These are phyloP conservation scores for Sthenelais limicola DNA, from an alignment of 2,888 invertebrate species.

Conservation along the genomic window DNA sequence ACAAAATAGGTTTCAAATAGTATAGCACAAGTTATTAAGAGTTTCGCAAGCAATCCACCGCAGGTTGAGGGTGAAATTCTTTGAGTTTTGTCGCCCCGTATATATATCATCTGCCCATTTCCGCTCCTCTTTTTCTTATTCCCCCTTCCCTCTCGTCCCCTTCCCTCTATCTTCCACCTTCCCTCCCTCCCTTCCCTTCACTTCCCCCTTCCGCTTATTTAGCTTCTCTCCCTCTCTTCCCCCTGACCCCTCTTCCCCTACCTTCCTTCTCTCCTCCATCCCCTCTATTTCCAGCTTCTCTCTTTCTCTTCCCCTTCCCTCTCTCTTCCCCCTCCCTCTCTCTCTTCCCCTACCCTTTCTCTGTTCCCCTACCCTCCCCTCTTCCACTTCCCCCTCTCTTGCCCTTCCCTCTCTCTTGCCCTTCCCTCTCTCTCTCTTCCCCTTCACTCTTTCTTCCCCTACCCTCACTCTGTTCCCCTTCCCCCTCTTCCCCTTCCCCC, in stretches of 20 bases:
- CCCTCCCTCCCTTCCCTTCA: neutral
- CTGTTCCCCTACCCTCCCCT: neutral
- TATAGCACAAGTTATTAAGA: too few species aligned
- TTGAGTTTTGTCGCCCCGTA: too few species aligned
- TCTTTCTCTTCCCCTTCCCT: neutral
- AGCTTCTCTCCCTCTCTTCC: neutral
- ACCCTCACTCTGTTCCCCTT: neutral
- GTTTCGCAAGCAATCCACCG: too few species aligned
- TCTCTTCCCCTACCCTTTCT: neutral
- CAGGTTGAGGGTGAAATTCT: too few species aligned
- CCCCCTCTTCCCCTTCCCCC: neutral
- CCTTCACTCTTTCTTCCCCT: neutral
- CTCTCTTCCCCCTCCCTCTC: neutral
- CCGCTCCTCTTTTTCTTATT: neutral
- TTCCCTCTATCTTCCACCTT: neutral
- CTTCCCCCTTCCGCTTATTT: conserved; percentile 2
- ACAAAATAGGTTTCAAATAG: too few species aligned
- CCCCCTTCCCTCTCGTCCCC: neutral
- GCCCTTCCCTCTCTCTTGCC: too few species aligned
- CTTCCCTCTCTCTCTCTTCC: neutral
- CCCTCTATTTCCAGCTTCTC: neutral
- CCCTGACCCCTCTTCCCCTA: neutral
- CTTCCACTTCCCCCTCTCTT: neutral
- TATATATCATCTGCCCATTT: neutral
- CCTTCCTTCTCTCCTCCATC: neutral